phyloP scores from a whole-genome alignment of 2,113 vertebrate genomes.

The Calonectris borealis region DNA sequence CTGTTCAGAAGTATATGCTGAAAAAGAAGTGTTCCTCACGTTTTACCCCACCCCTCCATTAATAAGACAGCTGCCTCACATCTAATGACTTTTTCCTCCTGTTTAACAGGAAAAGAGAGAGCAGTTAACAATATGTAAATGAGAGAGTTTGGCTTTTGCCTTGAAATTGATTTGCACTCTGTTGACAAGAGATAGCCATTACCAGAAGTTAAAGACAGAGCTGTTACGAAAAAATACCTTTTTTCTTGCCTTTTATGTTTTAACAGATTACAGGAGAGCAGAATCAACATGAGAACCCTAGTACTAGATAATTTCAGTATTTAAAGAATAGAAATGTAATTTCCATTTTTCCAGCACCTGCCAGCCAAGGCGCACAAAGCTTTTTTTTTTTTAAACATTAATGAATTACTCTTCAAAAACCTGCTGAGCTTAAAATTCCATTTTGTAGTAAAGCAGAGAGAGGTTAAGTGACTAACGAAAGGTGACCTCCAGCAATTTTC shows the following conservation, averaged over 20 bases:
- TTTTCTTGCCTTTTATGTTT: conserved; percentile 1
- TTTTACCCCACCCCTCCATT: neutral
- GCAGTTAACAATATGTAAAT: conserved; percentile 59
- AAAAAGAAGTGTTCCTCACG: neutral
- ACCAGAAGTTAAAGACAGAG: conserved; percentile 49
- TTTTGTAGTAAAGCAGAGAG: conserved; percentile 28
- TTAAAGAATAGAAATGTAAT: conserved; percentile 3
- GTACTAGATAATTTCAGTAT: conserved; percentile 5
- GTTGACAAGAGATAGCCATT: conserved; percentile 50
- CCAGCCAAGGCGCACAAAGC: neutral
- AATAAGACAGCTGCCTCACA: conserved; percentile 55
- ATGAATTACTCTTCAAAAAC: conserved; percentile 43
- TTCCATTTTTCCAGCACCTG: conserved; percentile 16
- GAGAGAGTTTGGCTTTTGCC: conserved; percentile 32
- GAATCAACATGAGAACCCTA: neutral
- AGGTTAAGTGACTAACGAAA: conserved; percentile 44
- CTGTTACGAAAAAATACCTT: conserved; percentile 15
- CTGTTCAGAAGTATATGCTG: neutral
- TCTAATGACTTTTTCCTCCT: conserved; percentile 51
- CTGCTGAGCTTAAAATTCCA: conserved; percentile 41
- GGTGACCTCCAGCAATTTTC: conserved; percentile 53
- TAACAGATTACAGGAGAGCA: neutral
- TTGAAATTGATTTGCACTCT: conserved; percentile 54
- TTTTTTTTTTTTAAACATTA: conserved; percentile 5
- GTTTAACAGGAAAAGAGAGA: conserved; percentile 61